Evolutionary conservation across 2,888 invertebrate species (phyloP), one percentile per base, ranked within the genome.

Genomic region (Caenorhabditis sp.): DNA sequence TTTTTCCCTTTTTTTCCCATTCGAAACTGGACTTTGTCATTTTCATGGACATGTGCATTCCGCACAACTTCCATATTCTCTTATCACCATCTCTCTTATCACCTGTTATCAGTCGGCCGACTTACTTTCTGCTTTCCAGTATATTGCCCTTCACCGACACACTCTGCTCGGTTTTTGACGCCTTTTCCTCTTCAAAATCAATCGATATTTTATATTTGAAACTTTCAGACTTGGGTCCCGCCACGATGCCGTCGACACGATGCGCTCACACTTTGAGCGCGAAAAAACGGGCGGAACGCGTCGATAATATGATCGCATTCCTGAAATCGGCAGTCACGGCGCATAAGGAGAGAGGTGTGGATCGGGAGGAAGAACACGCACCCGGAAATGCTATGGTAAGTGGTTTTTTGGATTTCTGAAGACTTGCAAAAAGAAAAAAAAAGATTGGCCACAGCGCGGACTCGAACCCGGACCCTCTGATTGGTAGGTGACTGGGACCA

Each of bases 221-320:
- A n/a, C n/a, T 47, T 47, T 18, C 47, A 47, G 24, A 65, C 68
- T 72, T 79, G 69, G 69, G 72, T 68, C 69, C 70, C 72, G n/a
- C n/a, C 56, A 82, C 35, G 47, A 89, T 89, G 90, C 87, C 89
- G 70, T 82, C 89, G 26, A 80, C 78, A 24, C 85, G 89, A 53
- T 90, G 90, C 64, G 89, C 88, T 70, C 89, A 90, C 77, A 74
- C 76, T 32, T 64, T 88, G 80, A 88, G 88, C 51, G 28, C 76
- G 22, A 88, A 87, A 56, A 90, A 90, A 82, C 87, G 85, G 64
- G 69, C 70, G 24, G 87, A 89, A 67, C 61, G 90, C 53, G 81
- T 90, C 65, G 87, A 86, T 60, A 85, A 53, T 51, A 80, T 90
- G 64, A 85, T 88, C 60, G 64, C 82, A 18, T 90, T 89, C 71